Base-by-base conservation (phyloP, 2,888 invertebrate species). In the Philhelius pedissequus region DNA sequence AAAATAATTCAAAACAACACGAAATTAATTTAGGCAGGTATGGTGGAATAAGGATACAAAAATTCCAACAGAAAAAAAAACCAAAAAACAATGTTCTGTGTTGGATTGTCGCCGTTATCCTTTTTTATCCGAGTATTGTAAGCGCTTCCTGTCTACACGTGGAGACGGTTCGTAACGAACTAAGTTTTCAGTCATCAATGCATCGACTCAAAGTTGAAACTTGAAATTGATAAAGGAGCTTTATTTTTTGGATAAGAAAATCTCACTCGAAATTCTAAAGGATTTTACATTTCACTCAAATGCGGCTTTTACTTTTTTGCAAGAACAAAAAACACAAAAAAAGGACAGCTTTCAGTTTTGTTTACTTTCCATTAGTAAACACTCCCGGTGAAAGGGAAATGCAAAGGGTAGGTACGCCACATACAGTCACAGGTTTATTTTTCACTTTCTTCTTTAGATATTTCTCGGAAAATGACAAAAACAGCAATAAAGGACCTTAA, bases 101-200 rank as follows among this genome's bases (percentile, higher is more conserved):
- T 74, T 69, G 25, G 66, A 70, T 75, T 68, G 60, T 80, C 54
- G 60, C 30, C 56, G 84, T 75, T 84, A 80, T 80, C 80, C 76
- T 76, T 48, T 58, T 32, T 69, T 68, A 48, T 60, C 48, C 35
- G 62, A 52, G 30, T 66, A 40, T 58, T n/a, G 38, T 9, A 22
- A 68, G 52, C 54, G 38, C 45, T 68, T 56, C 54, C 66, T 38
- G 69, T 68, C 71, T 68, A 60, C 80, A 84, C 84, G 75, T 60
- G 80, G 48, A 71, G 75, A 80, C 84, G 84, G 84, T 84, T 80
- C 84, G 80, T 76, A 71, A 62, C 75, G 84, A 84, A 84, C 84
- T 84, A 84, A 84, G 75, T 84, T 75, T 54, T 70, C 43, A 38
- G 27, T 45, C 27, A 38, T 22, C 35, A 22, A 25, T 20, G 13